phyloP scores from a whole-genome alignment of 2,113 vertebrate species.

The Maccullochella peelii region DNA sequence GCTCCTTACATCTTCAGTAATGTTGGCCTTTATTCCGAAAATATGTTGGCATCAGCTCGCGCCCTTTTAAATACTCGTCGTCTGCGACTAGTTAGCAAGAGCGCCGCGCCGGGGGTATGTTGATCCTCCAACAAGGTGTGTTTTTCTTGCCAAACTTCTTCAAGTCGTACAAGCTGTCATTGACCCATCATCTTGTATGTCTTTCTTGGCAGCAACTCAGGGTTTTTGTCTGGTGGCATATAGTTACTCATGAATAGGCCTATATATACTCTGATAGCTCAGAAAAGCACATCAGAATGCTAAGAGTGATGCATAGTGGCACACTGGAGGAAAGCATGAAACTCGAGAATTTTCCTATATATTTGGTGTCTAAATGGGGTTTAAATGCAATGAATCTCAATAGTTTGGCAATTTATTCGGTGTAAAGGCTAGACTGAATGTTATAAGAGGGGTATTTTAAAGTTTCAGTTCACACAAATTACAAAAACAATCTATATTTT shows the following conservation, averaged over 20 bases:
- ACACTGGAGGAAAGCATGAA: conserved; percentile 44
- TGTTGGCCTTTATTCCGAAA: conserved; percentile 57
- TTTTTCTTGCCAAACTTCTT: conserved; percentile 60
- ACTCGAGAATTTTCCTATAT: conserved; percentile 32
- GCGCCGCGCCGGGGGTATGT: conserved; percentile 35
- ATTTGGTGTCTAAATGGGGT: conserved; percentile 23
- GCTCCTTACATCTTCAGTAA: conserved; percentile 53
- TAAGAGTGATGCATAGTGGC: conserved; percentile 55
- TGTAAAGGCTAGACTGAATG: conserved; percentile 4
- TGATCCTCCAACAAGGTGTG: conserved; percentile 61
- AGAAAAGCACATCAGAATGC: conserved; percentile 25
- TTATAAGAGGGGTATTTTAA: conserved; percentile 16
- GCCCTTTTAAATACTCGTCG: conserved; percentile 35
- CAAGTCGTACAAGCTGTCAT: conserved; percentile 53
- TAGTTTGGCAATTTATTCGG: not conserved
- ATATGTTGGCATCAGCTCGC: conserved; percentile 61
- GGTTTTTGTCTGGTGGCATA: conserved; percentile 45
- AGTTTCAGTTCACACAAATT: not conserved
- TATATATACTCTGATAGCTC: not conserved
- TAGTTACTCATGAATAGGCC: conserved; percentile 36
- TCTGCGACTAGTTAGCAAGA: conserved; percentile 61
- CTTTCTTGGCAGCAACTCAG: conserved; percentile 37
- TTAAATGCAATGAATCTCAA: conserved; percentile 53
- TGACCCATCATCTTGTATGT: conserved; percentile 49
- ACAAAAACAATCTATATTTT: not conserved